phyloP scores from a whole-genome alignment of 1,140 invertebrate species.

The Drosophila melanogaster region Release_6_plus_ISO1_MT NT_033779.5:17908501-17909000 shows the following conservation, averaged over 20 bases:
- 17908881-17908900: slow-evolving; percentile 53
- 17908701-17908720: slow-evolving; percentile 56
- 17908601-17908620: slow-evolving; percentile 59
- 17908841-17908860: slow-evolving; percentile 78
- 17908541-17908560: background rate
- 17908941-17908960: background rate
- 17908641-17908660: slow-evolving; percentile 40
- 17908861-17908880: slow-evolving; percentile 64
- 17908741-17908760: slow-evolving; percentile 79
- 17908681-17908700: slow-evolving; percentile 56
- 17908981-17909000: slow-evolving; percentile 68
- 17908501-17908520: slow-evolving; percentile 70
- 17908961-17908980: slow-evolving; percentile 2
- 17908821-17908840: slow-evolving; percentile 55
- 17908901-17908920: slow-evolving; percentile 42
- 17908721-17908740: slow-evolving; percentile 70
- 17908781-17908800: slow-evolving; percentile 6
- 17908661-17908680: slow-evolving; percentile 18
- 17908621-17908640: slow-evolving; percentile 43
- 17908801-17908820: slow-evolving; percentile 47
- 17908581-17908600: slow-evolving; percentile 34
- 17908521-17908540: slow-evolving; percentile 17
- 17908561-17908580: slow-evolving; percentile 4
- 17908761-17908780: slow-evolving; percentile 79
- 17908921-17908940: background rate